Evolutionary conservation across 2,113 vertebrate genomes (phyloP).

Genomic region (Trinectes maculatus): DNA sequence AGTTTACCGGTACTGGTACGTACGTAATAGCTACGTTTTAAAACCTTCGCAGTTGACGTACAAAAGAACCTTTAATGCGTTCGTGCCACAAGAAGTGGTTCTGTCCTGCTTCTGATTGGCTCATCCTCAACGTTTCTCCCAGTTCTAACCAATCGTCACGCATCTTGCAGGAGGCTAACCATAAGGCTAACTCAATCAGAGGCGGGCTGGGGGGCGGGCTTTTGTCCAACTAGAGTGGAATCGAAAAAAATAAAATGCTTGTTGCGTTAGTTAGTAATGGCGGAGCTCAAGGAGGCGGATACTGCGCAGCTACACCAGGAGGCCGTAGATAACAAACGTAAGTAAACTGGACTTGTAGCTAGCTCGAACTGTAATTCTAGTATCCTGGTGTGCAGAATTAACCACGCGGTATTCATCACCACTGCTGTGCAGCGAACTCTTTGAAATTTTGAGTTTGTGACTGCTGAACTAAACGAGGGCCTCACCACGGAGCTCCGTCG

Average conservation of each 20-base stretch:
- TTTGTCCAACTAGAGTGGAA: not conserved
- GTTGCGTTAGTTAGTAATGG: constrained; percentile 72
- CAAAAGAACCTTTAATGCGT: not conserved
- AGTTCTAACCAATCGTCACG: not conserved
- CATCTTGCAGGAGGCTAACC: not conserved
- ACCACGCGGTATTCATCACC: rapidly evolving
- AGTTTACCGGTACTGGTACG: too few relatives aligned
- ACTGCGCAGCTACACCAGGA: constrained; percentile 79
- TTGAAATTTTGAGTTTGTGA: constrained; percentile 60
- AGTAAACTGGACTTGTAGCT: constrained; percentile 21
- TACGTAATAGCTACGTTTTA: not conserved
- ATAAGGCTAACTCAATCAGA: not conserved
- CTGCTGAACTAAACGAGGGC: constrained; percentile 71
- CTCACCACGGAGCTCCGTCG: constrained; percentile 84
- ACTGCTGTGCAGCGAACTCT: not conserved
- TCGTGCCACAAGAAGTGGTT: not conserved
- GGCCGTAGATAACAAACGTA: constrained; percentile 78
- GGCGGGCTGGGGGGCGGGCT: not conserved
- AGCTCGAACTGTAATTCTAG: not conserved
- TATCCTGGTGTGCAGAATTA: not conserved
- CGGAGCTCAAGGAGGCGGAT: constrained; percentile 76
- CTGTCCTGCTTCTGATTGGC: not conserved
- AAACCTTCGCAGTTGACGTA: constrained; percentile 49
- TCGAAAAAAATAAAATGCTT: not conserved
- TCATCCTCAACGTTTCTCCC: not conserved